Base-by-base conservation (phyloP, 2,797 vertebrate species). In the Girardinus metallicus region DNA sequence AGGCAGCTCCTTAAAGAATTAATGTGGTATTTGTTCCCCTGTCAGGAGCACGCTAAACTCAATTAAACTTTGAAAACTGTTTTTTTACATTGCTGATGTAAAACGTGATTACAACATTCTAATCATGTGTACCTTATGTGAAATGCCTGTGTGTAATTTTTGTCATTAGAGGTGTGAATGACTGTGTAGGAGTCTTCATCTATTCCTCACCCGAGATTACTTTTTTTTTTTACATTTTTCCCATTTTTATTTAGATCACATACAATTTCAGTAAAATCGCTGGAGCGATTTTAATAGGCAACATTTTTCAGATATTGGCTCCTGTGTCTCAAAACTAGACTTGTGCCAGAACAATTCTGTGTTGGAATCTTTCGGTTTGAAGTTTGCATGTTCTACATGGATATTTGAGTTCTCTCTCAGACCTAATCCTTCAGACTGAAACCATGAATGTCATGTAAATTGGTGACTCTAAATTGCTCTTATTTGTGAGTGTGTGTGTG, bases 381-480 rank as follows among this genome's bases (percentile, higher is more conserved):
- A 10, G 41, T 29, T 72, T 44, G 68, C 66, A 70, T 72, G 18
- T 68, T 13, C 23, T 68, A 2, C 36, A 26, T 41, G 41, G 4
- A 71, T 29, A 13, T 43, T 0, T n/a, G 2, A 70, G 41, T 71
- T 71, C 68, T 46, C 26, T 71, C 68, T 43, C 41, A 43, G 12
- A n/a, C 26, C 12, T 43, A 26, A 44, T 44, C 26, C 26, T n/a
- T 44, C 68, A 44, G 68, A 29, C 68, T 71, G 13, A 64, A 64
- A 64, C 29, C 31, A 64, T 34, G 31, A 29, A 71, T 46, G 26
- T 46, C 29, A 71, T 71, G 68, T 71, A 71, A 71, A 71, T 46
- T 29, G 5, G 26, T 71, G 43, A 29, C 41, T 44, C 6, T 71
- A 29, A 70, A 70, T n/a, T n/a, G 39, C 66, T n/a, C 39, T 26